Evolutionary conservation across 2,888 invertebrate species (phyloP), one percentile per base, ranked within the genome.

Genomic region (Drosophila prostipennis): DNA sequence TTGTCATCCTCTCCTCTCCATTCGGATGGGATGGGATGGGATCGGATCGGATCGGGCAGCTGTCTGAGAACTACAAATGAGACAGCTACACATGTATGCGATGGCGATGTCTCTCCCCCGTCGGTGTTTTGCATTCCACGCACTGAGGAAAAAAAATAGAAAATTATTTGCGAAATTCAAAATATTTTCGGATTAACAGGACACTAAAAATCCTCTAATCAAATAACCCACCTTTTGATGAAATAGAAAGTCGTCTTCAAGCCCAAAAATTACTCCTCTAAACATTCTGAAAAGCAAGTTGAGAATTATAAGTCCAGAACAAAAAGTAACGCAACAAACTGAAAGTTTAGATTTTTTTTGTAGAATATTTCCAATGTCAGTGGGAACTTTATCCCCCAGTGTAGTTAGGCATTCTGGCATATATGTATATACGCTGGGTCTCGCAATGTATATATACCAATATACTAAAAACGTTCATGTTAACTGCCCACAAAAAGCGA

Each of bases 401-500:
- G 55, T 51, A 56, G 2, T 19, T 23, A 32, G 23, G 23, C 54
- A 42, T 54, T 54, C 26, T 26, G 29, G 54, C 46, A 58, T 48
- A 39, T 48, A 45, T 40, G 29, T 42, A 56, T 36, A 23, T 46
- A 40, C 32, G 8, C 45, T 46, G 14, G 11, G 32, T 37, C 46
- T 29, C 60, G 14, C 61, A 19, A 32, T 59, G 39, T 51, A 70
- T 60, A 69, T 48, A 37, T 39, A 58, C 42, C 34, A 61, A 52
- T 54, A 64, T 61, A 63, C 52, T 68, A 72, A 65, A 65, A 65
- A 65, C 77, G 76, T 73, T 60, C 76, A 79, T 79, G 79, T 79
- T 77, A 78, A 88, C 85, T 78, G 80, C 71, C 85, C 83, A 72
- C 80, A 88, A 83, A 80, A 77, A 74, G 72, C 78, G 74, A 82